These are phyloP conservation scores for Flexamia atlantica DNA, from an alignment of 2,888 invertebrate species.

Conservation along the genomic window DNA sequence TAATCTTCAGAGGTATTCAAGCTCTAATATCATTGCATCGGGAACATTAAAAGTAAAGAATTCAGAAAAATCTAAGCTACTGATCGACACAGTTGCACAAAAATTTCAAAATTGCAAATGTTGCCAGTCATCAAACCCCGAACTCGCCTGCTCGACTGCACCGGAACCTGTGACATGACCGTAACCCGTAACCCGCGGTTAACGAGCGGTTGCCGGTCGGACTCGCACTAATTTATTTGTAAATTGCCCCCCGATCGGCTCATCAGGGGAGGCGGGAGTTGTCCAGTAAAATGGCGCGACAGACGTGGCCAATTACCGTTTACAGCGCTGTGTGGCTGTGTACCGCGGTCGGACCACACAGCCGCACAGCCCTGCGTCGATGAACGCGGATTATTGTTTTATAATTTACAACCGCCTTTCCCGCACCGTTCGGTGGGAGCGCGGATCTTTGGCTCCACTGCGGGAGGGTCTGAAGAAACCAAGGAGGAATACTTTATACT, in stretches of 20 bases:
- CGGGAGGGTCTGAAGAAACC: too few relatives aligned
- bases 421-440: neutral
- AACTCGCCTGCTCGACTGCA: too few relatives aligned
- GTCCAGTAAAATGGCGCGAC: slow-evolving; percentile 63
- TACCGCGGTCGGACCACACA: slow-evolving; percentile 23
- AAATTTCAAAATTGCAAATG: too few relatives aligned
- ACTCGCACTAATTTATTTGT: slow-evolving; percentile 31
- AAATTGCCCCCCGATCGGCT: slow-evolving; percentile 20
- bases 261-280: slow-evolving; percentile 35
- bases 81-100: too few relatives aligned
- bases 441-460: too few relatives aligned
- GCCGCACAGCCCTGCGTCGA: slow-evolving; percentile 19
- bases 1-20: too few relatives aligned
- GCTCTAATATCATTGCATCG: too few relatives aligned
- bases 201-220: slow-evolving; percentile 23
- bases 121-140: too few relatives aligned
- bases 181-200: neutral
- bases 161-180: neutral
- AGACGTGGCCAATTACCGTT: slow-evolving; percentile 63
- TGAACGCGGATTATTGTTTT: slow-evolving; percentile 54
- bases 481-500: too few relatives aligned
- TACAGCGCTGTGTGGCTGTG: slow-evolving; percentile 28
- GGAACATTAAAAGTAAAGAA: too few relatives aligned
- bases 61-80: too few relatives aligned
- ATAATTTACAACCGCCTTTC: slow-evolving; percentile 35